Conservation (phyloP, 1,140 invertebrate species). For the Colletes latitarsis region DNA sequence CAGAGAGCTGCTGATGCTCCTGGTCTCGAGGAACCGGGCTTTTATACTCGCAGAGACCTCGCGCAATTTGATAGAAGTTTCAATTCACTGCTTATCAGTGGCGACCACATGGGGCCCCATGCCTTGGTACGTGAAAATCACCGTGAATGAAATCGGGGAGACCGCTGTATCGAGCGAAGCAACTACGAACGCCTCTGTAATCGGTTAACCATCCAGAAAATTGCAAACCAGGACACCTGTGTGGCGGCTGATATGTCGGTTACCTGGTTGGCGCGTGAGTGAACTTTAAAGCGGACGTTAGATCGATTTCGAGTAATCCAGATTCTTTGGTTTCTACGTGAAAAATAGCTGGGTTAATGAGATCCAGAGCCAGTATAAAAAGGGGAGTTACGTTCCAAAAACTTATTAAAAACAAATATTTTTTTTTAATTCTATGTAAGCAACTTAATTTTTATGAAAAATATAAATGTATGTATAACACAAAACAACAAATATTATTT, state of each 20-base stretch:
- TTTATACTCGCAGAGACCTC: constrained; percentile 68
- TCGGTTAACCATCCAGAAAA: constrained; percentile 65
- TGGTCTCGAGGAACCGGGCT: constrained; percentile 41
- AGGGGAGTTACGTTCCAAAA: too few species aligned
- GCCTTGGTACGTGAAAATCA: constrained; percentile 60
- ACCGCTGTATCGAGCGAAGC: constrained; percentile 40
- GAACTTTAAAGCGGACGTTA: constrained; percentile 15
- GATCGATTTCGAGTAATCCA: neutral
- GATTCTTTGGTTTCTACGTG: neutral
- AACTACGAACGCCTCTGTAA: constrained; percentile 44
- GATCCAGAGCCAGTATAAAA: too few species aligned
- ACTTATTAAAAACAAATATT: too few species aligned
- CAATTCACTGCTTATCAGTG: constrained; percentile 79
- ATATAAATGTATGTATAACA: too few species aligned
- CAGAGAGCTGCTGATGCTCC: constrained; percentile 64
- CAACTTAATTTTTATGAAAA: too few species aligned
- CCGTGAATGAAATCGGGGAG: constrained; percentile 42
- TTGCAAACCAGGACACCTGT: constrained; percentile 41
- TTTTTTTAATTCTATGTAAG: too few species aligned
- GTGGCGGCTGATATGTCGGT: constrained; percentile 19
- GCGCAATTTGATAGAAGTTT: constrained; percentile 75
- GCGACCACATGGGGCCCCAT: constrained; percentile 74
- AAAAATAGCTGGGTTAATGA: neutral
- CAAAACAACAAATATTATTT: too few species aligned
- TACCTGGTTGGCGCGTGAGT: constrained; percentile 22